phyloP scores from a whole-genome alignment of 2,797 vertebrate species.

The Eurystomus glaucurus region DNA sequence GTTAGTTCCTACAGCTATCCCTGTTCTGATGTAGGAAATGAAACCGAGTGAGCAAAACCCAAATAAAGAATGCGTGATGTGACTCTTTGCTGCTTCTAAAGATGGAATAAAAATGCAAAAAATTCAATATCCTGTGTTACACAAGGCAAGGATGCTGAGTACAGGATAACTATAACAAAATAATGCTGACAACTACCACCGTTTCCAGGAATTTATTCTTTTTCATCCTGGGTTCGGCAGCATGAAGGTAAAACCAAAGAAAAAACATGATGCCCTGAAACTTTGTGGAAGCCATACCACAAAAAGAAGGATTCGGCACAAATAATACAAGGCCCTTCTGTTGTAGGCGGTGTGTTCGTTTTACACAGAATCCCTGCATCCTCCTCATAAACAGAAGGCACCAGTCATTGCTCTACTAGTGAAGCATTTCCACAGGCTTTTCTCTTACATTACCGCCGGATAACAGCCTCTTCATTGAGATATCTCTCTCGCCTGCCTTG shows the following conservation, averaged over 20 bases:
- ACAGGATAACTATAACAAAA: neutral
- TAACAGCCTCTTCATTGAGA: neutral
- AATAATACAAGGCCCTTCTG: neutral
- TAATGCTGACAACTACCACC: neutral
- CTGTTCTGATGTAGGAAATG: neutral
- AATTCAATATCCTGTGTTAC: neutral
- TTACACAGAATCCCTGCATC: neutral
- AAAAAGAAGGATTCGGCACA: neutral
- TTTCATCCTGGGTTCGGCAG: neutral
- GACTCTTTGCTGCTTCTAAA: neutral
- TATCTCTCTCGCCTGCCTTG: neutral
- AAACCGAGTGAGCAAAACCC: neutral
- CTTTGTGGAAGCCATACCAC: neutral
- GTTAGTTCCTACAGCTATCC: neutral
- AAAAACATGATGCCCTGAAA: neutral
- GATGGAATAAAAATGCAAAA: neutral
- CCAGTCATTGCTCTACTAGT: neutral
- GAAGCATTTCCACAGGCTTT: neutral
- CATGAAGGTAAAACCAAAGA: neutral
- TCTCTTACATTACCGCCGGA: neutral
- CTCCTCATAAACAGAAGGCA: neutral
- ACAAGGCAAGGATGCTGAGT: neutral
- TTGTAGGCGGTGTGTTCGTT: neutral
- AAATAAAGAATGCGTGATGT: neutral
- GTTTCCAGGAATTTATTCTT: neutral